A percentile compares a stretch with the other conserved stretches of the same genome.
Conservation (phyloP, 1,140 invertebrate species). For the Penaeus chinensis region DNA sequence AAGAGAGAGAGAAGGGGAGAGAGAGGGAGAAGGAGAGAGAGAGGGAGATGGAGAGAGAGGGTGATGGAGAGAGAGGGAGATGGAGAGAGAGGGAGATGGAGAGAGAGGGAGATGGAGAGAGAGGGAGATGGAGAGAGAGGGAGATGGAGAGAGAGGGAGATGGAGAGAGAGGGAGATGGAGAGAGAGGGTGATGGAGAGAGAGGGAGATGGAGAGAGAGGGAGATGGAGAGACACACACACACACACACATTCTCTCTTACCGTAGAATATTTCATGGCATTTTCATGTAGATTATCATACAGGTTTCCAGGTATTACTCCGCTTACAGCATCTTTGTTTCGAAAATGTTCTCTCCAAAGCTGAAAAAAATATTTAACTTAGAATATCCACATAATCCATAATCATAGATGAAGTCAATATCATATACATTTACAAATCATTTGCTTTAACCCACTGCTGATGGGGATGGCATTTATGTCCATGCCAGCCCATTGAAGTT, state of each 20-base stretch:
- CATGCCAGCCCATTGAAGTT: too few species aligned
- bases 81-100: slow-evolving; percentile 12
- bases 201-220: neutral
- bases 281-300: slow-evolving; percentile 74
- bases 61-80: neutral
- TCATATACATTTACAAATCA: too few species aligned
- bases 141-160: slow-evolving; percentile 2
- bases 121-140: slow-evolving; percentile 27
- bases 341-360: slow-evolving; percentile 88
- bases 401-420: too few species aligned
- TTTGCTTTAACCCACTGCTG: too few species aligned
- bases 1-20: neutral
- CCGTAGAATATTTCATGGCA: slow-evolving; percentile 74
- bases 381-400: too few species aligned
- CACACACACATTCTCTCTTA: slow-evolving; percentile 39
- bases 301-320: slow-evolving; percentile 75
- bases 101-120: slow-evolving; percentile 16
- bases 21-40: slow-evolving; percentile 1
- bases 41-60: neutral
- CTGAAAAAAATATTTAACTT: slow-evolving; percentile 53
- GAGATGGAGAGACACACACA: too few species aligned
- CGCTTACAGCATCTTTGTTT: slow-evolving; percentile 80
- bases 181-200: too few species aligned
- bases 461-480: too few species aligned
- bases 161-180: too few species aligned